Evolutionary conservation across 92 coral and sea anemone species (phyloP).

Genomic region (Galaxea fascicularis): DNA sequence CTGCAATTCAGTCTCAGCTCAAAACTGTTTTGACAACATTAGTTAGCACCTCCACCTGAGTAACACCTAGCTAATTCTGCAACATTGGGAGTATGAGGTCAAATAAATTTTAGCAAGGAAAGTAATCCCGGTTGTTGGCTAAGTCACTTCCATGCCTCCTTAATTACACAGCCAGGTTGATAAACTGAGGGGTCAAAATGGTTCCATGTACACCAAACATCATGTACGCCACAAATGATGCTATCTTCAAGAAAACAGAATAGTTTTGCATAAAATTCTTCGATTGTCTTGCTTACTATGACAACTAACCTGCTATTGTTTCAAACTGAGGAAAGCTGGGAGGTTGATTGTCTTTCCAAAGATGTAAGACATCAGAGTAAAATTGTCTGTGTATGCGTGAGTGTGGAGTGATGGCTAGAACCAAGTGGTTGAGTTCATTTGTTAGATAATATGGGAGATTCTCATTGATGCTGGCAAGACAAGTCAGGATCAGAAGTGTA

Average conservation of each 20-base stretch:
- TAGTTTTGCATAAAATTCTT: background rate
- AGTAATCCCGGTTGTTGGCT: too few relatives aligned
- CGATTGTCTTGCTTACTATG: background rate
- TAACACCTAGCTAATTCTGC: too few relatives aligned
- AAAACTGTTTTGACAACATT: too few relatives aligned
- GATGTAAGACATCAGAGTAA: conserved; percentile 79
- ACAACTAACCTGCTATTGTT: conserved; percentile 60
- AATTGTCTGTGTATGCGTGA: conserved; percentile 80
- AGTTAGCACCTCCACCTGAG: too few relatives aligned
- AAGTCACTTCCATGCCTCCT: too few relatives aligned
- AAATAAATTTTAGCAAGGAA: too few relatives aligned
- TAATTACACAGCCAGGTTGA: too few relatives aligned
- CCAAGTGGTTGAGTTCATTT: conserved; percentile 49
- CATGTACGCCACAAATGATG: background rate
- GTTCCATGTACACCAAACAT: background rate
- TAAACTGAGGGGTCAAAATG: background rate
- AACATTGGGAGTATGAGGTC: too few relatives aligned
- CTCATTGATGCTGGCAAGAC: conserved; percentile 43
- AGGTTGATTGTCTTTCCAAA: conserved; percentile 71
- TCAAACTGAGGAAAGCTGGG: conserved; percentile 61
- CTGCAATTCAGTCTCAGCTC: too few relatives aligned
- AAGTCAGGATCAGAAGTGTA: conserved; percentile 67
- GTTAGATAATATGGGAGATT: conserved; percentile 73
- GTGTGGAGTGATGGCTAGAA: conserved; percentile 73
- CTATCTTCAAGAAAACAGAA: background rate